These are phyloP conservation scores for Babylonia areolata DNA, from an alignment of 1,140 invertebrate species.

Conservation along the genomic window DNA sequence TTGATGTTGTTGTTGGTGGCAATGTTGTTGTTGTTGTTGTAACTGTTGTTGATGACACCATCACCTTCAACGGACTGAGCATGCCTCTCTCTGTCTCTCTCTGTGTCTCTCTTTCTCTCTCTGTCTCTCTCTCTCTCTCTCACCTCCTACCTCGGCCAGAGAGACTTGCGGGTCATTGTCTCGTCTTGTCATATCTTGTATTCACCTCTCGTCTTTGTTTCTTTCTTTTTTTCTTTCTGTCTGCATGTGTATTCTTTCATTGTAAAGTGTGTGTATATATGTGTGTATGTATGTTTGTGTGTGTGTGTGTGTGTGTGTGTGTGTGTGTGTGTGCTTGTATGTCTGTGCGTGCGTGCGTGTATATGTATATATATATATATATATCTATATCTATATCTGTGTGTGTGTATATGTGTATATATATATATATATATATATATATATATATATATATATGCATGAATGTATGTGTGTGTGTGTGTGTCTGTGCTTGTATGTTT, in stretches of 20 bases:
- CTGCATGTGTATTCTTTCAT: neutral
- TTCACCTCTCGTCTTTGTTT: too few species aligned
- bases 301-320: neutral
- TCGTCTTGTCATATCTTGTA: too few species aligned
- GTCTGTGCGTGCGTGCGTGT: neutral
- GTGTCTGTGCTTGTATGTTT: constrained; percentile 2
- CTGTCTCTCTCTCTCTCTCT: neutral
- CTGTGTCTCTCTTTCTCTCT: neutral
- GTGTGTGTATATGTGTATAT: neutral
- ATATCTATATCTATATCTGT: neutral
- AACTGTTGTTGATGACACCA: too few species aligned
- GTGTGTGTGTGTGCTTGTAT: neutral
- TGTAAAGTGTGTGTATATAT: neutral
- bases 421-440: neutral
- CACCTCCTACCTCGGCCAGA: too few species aligned
- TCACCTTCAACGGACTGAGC: neutral
- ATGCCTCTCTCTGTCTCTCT: neutral
- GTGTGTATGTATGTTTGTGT: neutral
- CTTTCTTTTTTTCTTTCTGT: neutral
- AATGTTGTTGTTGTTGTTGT: too few species aligned
- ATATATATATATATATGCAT: neutral
- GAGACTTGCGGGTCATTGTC: too few species aligned
- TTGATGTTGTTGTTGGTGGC: too few species aligned
- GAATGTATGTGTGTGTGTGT: neutral
- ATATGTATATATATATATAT: neutral